Conservation (phyloP, 2,888 invertebrate genomes). For the Rapana venosa region DNA sequence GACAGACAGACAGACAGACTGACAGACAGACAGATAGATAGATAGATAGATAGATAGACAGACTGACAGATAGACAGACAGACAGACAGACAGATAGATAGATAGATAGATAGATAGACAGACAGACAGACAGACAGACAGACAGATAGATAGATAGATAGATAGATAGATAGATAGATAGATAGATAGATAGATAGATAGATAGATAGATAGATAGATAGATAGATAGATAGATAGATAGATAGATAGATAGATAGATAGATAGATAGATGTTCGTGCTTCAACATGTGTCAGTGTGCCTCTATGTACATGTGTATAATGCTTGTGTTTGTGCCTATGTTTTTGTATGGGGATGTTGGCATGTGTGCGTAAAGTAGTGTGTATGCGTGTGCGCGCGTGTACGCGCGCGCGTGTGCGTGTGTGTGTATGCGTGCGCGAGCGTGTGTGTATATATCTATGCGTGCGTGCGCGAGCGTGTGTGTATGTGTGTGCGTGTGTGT, state of each 20-base stretch:
- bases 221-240: background rate
- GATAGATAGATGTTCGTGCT: background rate
- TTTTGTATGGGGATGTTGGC: too few relatives aligned
- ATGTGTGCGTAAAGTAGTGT: background rate
- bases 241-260: constrained; percentile 1
- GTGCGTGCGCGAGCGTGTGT: too few relatives aligned
- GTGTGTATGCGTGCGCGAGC: too few relatives aligned
- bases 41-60: background rate
- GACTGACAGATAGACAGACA: background rate
- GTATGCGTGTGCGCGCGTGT: background rate
- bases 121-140: background rate
- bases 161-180: background rate
- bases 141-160: background rate
- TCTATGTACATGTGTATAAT: too few relatives aligned
- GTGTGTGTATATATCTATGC: too few relatives aligned
- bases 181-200: background rate
- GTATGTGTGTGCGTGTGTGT: background rate
- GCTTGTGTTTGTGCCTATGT: too few relatives aligned
- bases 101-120: background rate
- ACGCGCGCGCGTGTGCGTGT: too few relatives aligned
- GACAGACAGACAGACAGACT: background rate
- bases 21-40: background rate
- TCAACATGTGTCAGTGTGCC: too few relatives aligned
- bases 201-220: background rate
- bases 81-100: background rate